Base-by-base conservation (phyloP, 2,113 vertebrate genomes). In the Rhineura floridana region DNA sequence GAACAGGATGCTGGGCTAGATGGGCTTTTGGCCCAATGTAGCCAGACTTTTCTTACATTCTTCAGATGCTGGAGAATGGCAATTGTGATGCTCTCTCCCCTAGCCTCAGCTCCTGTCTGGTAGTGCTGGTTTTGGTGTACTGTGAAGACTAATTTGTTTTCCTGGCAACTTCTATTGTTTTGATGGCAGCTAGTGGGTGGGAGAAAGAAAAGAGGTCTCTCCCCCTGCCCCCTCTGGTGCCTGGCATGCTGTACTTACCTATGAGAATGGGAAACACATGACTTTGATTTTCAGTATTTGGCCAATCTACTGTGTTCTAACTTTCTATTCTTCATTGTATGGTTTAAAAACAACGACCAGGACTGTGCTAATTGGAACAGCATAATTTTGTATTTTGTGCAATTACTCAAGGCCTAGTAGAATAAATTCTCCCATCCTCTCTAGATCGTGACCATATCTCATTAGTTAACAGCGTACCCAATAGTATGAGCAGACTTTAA, bases 401-500 rank as follows among this genome's bases (percentile, higher is more conserved):
- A 86, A 65, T 70, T 62, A 46, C 36, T 12, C 39, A 9, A 36
- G 39, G 33, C 84, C 10, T 2, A 0, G 84, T 78, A 81, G 69
- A 7, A 76, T 75, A 92, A 88, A 89, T 85, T 36, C 65, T 87
- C 33, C 19, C 39, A 39, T 85, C 79, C 52, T 85, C 76, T 93
- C 83, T 88, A 87, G 44, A 91, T 87, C 62, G 81, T 17, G 80
- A 89, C 85, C 91, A 70, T 81, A 91, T 91, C 93, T 94, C 90
- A 91, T 93, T 91, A 94, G 89, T 94, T 91, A 91, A 94, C 93
- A 90, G 72, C 28, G 86, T n/a, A 84, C 17, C 92, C 91, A 95
- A 94, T 93, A 94, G 93, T 90, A 93, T 88, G 82, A 93, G 86
- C 87, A 84, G 79, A 73, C 75, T 94, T 75, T 89, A 2, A 10